phyloP scores from a whole-genome alignment of 2,797 vertebrate species.

The Sebastes aleutianus region DNA sequence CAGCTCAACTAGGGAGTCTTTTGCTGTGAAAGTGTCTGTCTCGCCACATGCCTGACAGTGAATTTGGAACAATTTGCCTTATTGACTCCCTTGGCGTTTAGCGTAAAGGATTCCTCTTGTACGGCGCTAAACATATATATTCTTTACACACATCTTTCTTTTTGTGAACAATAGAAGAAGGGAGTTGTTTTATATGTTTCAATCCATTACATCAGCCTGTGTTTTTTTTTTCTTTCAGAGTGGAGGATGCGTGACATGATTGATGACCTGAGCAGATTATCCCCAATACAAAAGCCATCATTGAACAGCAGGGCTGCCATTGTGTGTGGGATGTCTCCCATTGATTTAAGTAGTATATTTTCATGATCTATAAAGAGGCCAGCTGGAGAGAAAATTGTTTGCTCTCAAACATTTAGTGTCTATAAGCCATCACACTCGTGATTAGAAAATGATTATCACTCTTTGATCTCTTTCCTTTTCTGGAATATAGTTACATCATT shows the following conservation, averaged over 20 bases:
- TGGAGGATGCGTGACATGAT: constrained; percentile 74
- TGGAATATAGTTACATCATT: constrained; percentile 44
- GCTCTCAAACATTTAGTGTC: constrained; percentile 77
- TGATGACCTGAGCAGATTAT: constrained; percentile 81
- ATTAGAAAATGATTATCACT: constrained; percentile 72
- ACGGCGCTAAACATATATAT: constrained; percentile 25
- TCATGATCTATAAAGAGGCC: constrained; percentile 84
- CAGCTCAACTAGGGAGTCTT: constrained; percentile 81
- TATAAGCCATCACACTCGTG: constrained; percentile 67
- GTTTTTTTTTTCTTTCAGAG: constrained; percentile 19
- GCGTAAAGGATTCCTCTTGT: constrained; percentile 31
- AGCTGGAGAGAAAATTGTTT: constrained; percentile 81
- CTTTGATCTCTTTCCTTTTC: constrained; percentile 40
- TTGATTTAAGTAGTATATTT: constrained; percentile 83
- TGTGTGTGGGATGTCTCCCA: constrained; percentile 81
- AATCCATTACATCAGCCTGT: constrained; percentile 49
- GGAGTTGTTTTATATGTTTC: constrained; percentile 45
- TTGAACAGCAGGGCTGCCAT: constrained; percentile 80
- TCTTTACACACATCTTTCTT: constrained; percentile 20
- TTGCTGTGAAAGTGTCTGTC: constrained; percentile 73
- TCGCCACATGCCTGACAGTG: constrained; percentile 71
- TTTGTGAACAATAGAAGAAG: constrained; percentile 14
- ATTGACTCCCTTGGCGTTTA: constrained; percentile 59
- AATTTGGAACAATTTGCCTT: constrained; percentile 70
- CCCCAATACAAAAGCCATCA: constrained; percentile 79